A percentile compares a stretch with the other conserved stretches of the same genome.
Conservation (phyloP, 2,113 vertebrate species). For the Formicarius rufipectus region DNA sequence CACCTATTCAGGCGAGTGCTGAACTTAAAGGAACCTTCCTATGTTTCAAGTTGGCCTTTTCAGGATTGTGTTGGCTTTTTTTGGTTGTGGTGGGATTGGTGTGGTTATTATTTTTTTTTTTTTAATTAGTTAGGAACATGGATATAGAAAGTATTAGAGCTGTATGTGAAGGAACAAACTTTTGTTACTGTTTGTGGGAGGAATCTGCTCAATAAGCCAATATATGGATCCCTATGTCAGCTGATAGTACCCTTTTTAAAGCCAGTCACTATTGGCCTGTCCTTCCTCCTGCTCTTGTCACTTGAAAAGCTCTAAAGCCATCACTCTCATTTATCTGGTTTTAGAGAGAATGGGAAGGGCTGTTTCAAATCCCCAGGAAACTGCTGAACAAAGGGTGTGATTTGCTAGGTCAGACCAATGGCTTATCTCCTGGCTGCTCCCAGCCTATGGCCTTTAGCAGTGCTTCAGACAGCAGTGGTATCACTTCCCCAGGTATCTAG, state of each 20-base stretch:
- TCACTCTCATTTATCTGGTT: neutral
- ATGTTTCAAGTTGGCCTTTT: neutral
- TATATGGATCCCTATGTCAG: neutral
- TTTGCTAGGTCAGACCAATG: conserved; percentile 24
- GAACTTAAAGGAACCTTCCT: too few relatives aligned
- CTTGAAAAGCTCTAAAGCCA: conserved; percentile 32
- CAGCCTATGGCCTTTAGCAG: neutral
- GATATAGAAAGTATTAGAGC: neutral
- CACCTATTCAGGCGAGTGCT: neutral
- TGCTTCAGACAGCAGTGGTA: neutral
- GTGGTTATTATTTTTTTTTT: neutral
- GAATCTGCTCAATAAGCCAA: conserved; percentile 14
- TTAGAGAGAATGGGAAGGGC: conserved; percentile 41
- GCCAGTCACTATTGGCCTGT: neutral
- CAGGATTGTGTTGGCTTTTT: neutral
- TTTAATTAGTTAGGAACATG: neutral
- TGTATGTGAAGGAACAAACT: neutral
- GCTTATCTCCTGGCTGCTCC: neutral
- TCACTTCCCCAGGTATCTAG: neutral
- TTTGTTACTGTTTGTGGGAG: neutral
- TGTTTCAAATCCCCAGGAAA: conserved; percentile 45
- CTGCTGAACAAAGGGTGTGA: neutral
- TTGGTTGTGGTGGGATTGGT: neutral
- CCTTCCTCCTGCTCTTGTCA: conserved; percentile 23
- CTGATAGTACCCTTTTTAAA: conserved; percentile 1